Base-by-base conservation (phyloP, 2,797 vertebrate species). In the Eulemur coronatus region DNA sequence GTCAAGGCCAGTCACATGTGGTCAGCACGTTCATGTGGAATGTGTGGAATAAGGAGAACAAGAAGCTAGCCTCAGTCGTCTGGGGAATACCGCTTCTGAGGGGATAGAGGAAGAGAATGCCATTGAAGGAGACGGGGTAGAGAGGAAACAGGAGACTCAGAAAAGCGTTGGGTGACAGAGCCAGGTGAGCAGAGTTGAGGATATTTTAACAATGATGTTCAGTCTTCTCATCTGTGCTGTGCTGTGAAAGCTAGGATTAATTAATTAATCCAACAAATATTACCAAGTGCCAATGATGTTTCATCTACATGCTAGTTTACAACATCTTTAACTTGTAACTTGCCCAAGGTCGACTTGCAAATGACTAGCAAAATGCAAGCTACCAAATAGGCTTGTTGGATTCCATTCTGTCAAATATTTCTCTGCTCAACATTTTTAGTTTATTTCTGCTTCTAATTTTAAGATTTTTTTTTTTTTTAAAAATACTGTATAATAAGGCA, bases 361-460 rank as follows among this genome's bases (percentile, higher is more conserved):
- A 70, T 75, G n/a, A 59, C 26, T 43, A 76, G 52, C 22, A 72
- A 81, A 93, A 69, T 46, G n/a, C 20, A 81, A 92, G 17, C 57
- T 28, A 87, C 20, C 6, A 28, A 35, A 81, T 18, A 59, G 24
- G 8, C 69, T 86, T 67, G 55, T 50, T 41, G 17, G 15, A 52
- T 70, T 38, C 7, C 33, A 26, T 14, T 59, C 28, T 20, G 24
- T 59, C 63, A 76, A 67, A 43, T 63, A 88, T 81, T 81, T 93
- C 79, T 93, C 46, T 69, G 78, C 20, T 72, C 8, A 52, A 50
- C 17, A 24, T 43, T 65, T 92, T 67, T 50, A 65, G 24, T 87
- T 95, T 76, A 48, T 65, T 85, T 79, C 81, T n/a, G 24, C n/a
- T 93, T 96, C 46, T 89, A 59, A 75, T 63, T 88, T 84, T 43